phyloP scores from a whole-genome alignment of 2,113 vertebrate genomes.

The Turnix velox region DNA sequence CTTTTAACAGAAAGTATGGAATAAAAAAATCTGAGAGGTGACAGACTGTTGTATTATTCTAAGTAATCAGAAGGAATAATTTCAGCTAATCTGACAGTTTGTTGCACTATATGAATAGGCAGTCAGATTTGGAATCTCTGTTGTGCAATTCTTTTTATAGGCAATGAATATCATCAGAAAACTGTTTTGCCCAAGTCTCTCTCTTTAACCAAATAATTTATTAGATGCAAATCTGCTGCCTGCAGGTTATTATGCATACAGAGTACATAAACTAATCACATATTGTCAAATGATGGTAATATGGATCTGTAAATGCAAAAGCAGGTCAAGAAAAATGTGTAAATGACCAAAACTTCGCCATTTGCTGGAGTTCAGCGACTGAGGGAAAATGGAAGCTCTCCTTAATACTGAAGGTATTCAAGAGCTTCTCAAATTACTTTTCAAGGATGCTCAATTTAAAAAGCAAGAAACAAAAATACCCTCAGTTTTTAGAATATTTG shows the following conservation, averaged over 20 bases:
- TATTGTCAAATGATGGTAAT: neutral
- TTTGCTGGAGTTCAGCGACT: neutral
- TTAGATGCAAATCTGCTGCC: neutral
- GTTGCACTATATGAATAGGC: neutral
- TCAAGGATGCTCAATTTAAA: neutral
- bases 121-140: neutral
- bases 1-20: neutral
- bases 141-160: neutral
- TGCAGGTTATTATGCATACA: neutral
- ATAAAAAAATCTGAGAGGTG: neutral
- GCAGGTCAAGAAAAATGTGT: neutral
- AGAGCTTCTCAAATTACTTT: neutral
- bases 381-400: neutral
- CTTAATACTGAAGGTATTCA: neutral
- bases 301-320: neutral
- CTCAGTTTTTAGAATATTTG: too few relatives aligned
- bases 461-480: neutral
- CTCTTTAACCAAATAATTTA: neutral
- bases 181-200: neutral
- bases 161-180: neutral
- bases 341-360: neutral
- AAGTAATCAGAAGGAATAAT: conserved; percentile 11
- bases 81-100: conserved; percentile 6
- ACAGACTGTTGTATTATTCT: neutral
- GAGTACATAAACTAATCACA: conserved; percentile 1